phyloP scores from a whole-genome alignment of 2,113 vertebrate genomes.

The Cyphomyrus plagiostoma region DNA sequence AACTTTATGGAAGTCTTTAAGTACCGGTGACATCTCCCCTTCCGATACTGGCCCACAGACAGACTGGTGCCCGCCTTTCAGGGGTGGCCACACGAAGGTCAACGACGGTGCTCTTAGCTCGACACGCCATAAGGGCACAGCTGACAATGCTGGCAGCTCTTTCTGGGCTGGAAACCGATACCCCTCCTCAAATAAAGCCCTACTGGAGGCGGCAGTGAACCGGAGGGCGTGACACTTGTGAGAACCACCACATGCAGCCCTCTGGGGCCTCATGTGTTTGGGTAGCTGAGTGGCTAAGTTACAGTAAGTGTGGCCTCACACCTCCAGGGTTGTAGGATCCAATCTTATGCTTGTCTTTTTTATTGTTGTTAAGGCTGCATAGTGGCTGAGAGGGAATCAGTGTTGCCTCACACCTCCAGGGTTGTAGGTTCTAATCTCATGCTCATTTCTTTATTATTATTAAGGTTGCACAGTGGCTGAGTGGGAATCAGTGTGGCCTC shows the following conservation, averaged over 20 bases:
- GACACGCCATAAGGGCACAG: background rate
- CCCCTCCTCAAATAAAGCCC: background rate
- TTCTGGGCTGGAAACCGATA: background rate
- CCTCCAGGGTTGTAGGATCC: background rate
- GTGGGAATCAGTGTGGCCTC: background rate
- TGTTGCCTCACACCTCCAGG: background rate
- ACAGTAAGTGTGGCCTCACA: background rate
- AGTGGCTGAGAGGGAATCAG: background rate
- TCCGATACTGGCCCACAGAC: background rate
- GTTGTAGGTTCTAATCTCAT: background rate
- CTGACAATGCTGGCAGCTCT: background rate
- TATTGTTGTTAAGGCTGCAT: too few species aligned
- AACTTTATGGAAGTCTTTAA: background rate
- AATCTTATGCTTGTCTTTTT: background rate
- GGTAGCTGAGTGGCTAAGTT: background rate
- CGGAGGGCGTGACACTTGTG: background rate
- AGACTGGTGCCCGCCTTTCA: background rate
- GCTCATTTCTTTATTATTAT: background rate
- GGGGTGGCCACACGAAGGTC: background rate
- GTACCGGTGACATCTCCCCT: background rate
- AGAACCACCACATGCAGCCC: background rate
- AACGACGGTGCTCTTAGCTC: background rate
- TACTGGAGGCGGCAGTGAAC: background rate
- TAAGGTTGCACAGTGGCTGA: background rate
- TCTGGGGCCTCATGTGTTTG: background rate